Conservation (phyloP, 2,797 vertebrate genomes). For the Coluber constrictor region DNA sequence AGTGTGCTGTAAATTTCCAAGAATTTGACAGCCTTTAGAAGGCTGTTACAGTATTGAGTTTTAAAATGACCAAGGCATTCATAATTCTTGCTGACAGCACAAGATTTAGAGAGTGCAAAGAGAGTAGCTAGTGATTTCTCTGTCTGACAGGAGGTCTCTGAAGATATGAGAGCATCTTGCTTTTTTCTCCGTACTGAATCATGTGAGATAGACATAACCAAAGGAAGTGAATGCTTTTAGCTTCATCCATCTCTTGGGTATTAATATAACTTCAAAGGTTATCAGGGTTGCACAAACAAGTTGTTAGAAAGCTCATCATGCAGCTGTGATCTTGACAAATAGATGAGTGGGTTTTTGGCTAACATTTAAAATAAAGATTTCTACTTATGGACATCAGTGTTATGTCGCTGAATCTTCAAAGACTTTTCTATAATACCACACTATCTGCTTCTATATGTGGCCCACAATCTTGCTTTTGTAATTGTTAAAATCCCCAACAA, state of each 20-base stretch:
- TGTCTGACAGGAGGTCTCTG: not conserved
- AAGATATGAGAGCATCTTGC: not conserved
- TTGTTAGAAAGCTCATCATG: constrained; percentile 23
- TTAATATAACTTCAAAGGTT: constrained; percentile 27
- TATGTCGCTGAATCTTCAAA: not conserved
- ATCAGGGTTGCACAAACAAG: constrained; percentile 11
- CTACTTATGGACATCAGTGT: not conserved
- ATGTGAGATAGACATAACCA: not conserved
- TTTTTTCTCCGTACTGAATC: rapidly evolving
- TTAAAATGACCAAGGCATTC: not conserved
- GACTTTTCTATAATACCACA: not conserved
- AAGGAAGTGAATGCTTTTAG: not conserved
- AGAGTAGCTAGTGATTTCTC: not conserved
- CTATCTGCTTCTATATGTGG: not conserved
- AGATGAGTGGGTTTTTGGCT: constrained; percentile 8
- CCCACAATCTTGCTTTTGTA: not conserved
- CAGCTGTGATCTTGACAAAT: constrained; percentile 20
- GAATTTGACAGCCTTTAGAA: not conserved
- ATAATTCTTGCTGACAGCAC: not conserved
- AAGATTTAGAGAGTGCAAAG: not conserved
- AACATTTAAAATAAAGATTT: not conserved
- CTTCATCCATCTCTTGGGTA: constrained; percentile 1
- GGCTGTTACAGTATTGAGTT: not conserved
- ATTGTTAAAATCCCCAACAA: not conserved
- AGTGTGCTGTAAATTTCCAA: not conserved